Evolutionary conservation across 2,888 invertebrate genomes (phyloP).

Genomic region (Muscina levida): DNA sequence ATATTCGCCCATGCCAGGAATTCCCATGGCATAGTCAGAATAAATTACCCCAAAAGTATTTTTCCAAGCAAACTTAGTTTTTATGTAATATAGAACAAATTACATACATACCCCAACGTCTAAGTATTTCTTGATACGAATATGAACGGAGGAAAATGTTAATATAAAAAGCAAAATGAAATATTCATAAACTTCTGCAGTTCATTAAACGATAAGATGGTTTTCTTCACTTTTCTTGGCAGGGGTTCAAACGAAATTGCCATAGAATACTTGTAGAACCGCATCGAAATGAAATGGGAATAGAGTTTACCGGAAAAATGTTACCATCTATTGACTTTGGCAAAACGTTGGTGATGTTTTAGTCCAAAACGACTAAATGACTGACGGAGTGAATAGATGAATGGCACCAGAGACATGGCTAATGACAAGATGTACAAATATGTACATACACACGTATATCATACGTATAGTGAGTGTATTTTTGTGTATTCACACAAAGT

Average conservation of each 20-base stretch:
- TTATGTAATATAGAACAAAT: constrained; percentile 22
- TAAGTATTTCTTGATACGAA: constrained; percentile 19
- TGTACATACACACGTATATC: too few relatives aligned
- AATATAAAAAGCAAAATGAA: constrained; percentile 51
- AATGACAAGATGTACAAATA: neutral
- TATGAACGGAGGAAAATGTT: constrained; percentile 25
- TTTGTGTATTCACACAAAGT: neutral
- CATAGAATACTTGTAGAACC: constrained; percentile 29
- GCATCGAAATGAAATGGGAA: constrained; percentile 29
- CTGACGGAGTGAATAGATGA: constrained; percentile 10
- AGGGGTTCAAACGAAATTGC: constrained; percentile 52
- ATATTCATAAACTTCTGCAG: constrained; percentile 63
- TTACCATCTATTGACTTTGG: constrained; percentile 55
- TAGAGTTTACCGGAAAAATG: constrained; percentile 45
- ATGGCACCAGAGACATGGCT: neutral
- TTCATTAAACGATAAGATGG: constrained; percentile 61
- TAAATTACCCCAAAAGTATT: neutral
- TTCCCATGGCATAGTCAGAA: neutral
- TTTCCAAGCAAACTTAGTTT: neutral
- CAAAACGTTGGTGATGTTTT: constrained; percentile 36
- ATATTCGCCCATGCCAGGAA: constrained; percentile 20
- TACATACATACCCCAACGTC: constrained; percentile 22
- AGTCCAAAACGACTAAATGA: neutral
- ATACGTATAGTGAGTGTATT: too few relatives aligned
- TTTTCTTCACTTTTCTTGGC: constrained; percentile 53